Base-by-base conservation (phyloP, 2,797 vertebrate species). In the Microctenopoma stevenorrisi region DNA sequence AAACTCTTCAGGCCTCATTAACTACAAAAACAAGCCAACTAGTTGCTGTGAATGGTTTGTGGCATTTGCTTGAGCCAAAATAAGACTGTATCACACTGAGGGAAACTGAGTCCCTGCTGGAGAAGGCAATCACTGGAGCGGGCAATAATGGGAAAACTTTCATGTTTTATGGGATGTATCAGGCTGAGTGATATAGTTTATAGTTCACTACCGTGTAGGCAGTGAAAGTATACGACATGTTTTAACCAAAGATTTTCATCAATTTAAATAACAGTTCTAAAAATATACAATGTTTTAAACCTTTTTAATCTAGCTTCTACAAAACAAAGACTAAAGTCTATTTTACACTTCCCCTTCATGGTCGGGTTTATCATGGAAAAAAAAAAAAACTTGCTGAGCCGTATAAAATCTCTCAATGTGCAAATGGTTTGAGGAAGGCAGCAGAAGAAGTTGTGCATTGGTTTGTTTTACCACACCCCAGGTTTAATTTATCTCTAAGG, bases 1-100 rank as follows among this genome's bases (percentile, higher is more conserved):
- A 89, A 89, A 84, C 69, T 81, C 78, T 81, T 85, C 77, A 84
- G 86, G 88, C 74, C 81, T 90, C 81, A 89, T 89, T 87, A 89
- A 80, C 61, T 81, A 62, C 28, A 6, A 87, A 89, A 82, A 81
- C 76, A 84, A 84, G 86, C 74, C 79, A 84, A 74, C 73, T 81
- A 72, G 79, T 83, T 81, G 80, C 83, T 88, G 80, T 61, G 80
- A 85, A 74, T 78, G 68, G 78, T 85, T 84, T 78, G 76, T 70
- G 78, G 69, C 64, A 16, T 76, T 85, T 66, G 70, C 78, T 60
- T 49, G 49, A 85, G 87, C 80, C 81, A 81, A 86, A 75, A 81
- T 81, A 82, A 71, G 68, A 65, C 74, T 57, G 58, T 51, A 66
- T 38, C 76, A 74, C 46, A 9, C 40, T n/a, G 64, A 72, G 72